Evolutionary conservation across 2,113 vertebrate genomes (phyloP).

Genomic region (Suncus etruscus): DNA sequence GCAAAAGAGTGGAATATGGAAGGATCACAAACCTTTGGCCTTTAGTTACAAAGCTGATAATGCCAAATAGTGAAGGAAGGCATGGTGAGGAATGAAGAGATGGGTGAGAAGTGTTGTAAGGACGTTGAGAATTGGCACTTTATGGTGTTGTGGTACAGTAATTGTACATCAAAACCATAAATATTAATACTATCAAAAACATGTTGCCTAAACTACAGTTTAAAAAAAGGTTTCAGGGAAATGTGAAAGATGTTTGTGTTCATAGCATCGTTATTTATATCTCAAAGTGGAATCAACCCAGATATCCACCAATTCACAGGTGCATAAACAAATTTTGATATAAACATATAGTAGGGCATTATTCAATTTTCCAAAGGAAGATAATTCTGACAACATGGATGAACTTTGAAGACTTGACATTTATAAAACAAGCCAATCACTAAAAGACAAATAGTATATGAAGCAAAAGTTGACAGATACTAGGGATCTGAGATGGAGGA

Average conservation of each 20-base stretch:
- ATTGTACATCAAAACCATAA: too few species aligned
- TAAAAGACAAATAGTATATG: not conserved
- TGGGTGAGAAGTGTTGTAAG: too few species aligned
- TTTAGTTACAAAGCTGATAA: too few species aligned
- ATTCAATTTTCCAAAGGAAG: conserved; percentile 48
- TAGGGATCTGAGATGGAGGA: not conserved
- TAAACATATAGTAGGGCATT: not conserved
- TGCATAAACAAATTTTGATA: conserved; percentile 27
- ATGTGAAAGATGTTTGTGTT: conserved; percentile 44
- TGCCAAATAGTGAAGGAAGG: too few species aligned
- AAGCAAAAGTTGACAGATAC: not conserved
- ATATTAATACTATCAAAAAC: too few species aligned
- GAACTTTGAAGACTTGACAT: conserved; percentile 30
- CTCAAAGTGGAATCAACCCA: conserved; percentile 19
- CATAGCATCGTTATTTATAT: conserved; percentile 8
- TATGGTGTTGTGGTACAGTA: too few species aligned
- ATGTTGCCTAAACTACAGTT: too few species aligned
- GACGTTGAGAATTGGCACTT: too few species aligned
- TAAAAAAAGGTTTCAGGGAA: conserved; percentile 34
- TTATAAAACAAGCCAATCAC: conserved; percentile 7
- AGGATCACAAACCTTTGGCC: too few species aligned
- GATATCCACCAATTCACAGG: not conserved
- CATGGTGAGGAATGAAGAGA: too few species aligned
- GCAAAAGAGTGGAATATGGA: too few species aligned
- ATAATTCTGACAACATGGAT: not conserved